These are phyloP conservation scores for Periplaneta americana DNA, from an alignment of 1,140 invertebrate species.

Conservation along the genomic window DNA sequence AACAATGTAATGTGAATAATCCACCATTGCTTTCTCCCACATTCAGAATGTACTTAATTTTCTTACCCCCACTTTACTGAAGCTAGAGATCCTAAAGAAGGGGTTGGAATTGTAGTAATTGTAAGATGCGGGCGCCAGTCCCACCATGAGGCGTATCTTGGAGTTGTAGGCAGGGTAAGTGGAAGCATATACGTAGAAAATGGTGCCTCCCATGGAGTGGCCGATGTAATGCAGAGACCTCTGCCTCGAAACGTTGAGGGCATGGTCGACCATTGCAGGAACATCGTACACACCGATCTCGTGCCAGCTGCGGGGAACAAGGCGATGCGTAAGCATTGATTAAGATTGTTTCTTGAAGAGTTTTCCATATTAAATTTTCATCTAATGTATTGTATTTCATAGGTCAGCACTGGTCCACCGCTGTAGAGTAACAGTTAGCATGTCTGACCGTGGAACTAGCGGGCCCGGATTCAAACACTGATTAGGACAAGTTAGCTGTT, in stretches of 20 bases:
- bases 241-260: constrained; percentile 41
- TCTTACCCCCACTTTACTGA: neutral
- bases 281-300: constrained; percentile 53
- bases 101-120: neutral
- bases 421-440: too few species aligned
- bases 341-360: too few species aligned
- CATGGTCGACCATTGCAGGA: constrained; percentile 50
- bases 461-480: too few species aligned
- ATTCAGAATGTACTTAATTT: too few species aligned
- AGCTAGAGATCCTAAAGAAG: neutral
- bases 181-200: constrained; percentile 55
- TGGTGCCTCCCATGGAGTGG: constrained; percentile 61
- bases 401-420: too few species aligned
- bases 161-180: constrained; percentile 55
- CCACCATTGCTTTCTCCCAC: too few species aligned
- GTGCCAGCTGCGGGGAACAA: constrained; percentile 38
- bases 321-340: too few species aligned
- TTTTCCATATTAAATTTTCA: too few species aligned
- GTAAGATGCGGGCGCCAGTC: constrained; percentile 48
- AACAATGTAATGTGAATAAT: too few species aligned
- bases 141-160: constrained; percentile 58
- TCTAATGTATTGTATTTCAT: too few species aligned
- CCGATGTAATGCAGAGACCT: constrained; percentile 38
- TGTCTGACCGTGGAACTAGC: too few species aligned
- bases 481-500: too few species aligned